Conservation (phyloP, 2,113 vertebrate species). For the Mixornis gularis region DNA sequence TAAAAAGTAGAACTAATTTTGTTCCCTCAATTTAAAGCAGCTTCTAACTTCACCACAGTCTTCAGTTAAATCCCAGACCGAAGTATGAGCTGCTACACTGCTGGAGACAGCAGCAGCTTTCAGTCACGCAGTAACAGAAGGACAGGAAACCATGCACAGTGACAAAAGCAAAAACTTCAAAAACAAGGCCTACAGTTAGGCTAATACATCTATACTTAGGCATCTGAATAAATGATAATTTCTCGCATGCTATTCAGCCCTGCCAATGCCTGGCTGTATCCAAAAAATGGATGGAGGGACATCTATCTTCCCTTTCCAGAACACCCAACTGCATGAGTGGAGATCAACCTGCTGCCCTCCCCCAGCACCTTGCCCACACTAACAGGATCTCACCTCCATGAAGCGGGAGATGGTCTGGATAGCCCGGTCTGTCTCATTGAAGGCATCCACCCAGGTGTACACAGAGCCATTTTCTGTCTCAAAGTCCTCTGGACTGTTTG, state of each 20-base stretch:
- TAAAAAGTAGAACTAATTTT: neutral
- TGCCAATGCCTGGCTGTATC: neutral
- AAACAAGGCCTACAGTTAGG: neutral
- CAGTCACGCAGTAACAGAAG: neutral
- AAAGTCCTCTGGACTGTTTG: slow-evolving; percentile 72
- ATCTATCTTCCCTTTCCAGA: neutral
- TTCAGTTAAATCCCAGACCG: neutral
- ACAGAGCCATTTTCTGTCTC: slow-evolving; percentile 47
- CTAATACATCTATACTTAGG: neutral
- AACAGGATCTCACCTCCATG: slow-evolving; percentile 85
- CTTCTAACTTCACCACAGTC: neutral
- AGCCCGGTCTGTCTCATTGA: slow-evolving; percentile 91
- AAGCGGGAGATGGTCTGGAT: slow-evolving; percentile 88
- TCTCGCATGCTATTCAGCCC: neutral
- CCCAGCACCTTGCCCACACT: neutral
- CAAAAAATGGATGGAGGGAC: neutral
- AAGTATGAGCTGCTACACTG: neutral
- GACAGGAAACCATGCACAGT: neutral
- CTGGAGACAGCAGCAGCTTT: neutral
- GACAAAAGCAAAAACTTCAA: neutral
- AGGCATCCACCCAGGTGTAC: slow-evolving; percentile 89
- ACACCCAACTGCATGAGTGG: accelerated
- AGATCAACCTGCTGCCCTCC: neutral
- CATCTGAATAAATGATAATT: neutral
- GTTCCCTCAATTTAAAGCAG: neutral